Base-by-base conservation (phyloP, 2,888 invertebrate genomes). In the Chironomus tentans region DNA sequence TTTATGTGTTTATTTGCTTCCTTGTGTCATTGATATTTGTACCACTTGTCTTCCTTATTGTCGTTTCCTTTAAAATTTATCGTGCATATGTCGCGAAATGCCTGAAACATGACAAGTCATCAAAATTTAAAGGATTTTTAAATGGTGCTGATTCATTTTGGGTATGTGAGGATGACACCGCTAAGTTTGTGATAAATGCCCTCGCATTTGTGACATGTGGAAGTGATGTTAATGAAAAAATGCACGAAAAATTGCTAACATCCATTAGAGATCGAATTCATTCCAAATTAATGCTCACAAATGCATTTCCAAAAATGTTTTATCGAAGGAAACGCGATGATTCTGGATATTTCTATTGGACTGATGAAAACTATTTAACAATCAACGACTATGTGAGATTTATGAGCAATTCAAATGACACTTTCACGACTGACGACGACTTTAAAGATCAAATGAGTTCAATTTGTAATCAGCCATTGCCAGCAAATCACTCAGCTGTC, bases 121-220 rank as follows among this genome's bases (percentile, higher is more conserved):
- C 28, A 28, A 7, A 12, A 77, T 88, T 85, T 78, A 83, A 81
- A 3, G 83, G 84, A 22, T 83, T 87, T 18, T 80, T 88, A 22
- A 83, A 85, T 48, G 87, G 87, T 62, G 84, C 85, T 7, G 88
- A 88, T 78, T 84, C 85, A 2, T 83, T 87, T 75, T 87, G 87
- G 87, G 85, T 86, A 46, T 78, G 87, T 22, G 87, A 87, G 80
- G 84, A 85, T 47, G 81, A 85, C 3, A 79, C 81, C 2, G 82
- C 85, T 0, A 83, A 83, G 76, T 85, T 85, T 61, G 80, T 87
- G 22, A 87, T 87, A 72, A 87, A 86, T 76, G 84, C 86, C 3
- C 80, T 87, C 1, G 84, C 85, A 21, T 79, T 86, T 13, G 80
- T 87, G 77, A 85, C 86, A 56, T 74, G 79, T 2, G 77, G 78